Base-by-base conservation (phyloP, 1,140 invertebrate genomes). In the Drosophila mojavensis region DNA sequence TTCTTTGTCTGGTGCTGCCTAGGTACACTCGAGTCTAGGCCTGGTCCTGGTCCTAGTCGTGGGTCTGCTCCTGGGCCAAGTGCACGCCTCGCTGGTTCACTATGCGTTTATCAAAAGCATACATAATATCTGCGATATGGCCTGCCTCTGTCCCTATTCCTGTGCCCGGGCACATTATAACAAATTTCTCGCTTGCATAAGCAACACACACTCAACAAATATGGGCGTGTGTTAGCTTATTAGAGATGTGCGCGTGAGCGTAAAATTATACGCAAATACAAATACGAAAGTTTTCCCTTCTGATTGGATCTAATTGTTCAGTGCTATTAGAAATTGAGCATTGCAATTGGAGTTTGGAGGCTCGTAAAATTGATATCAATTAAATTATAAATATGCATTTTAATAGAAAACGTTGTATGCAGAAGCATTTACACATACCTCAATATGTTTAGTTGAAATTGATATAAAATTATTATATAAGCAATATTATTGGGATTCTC, bases 161-260 rank as follows among this genome's bases (percentile, higher is more conserved):
- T 68, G 69, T 78, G 76, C 63, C 83, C 43, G 43, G 71, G 80
- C 80, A 88, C 79, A 88, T 88, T 88, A 88, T 88, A 89, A 83
- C 84, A 89, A 89, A 88, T 88, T 88, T 88, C 84, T 78, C 84
- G 83, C 83, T 89, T 88, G 83, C 83, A 88, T 89, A 88, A 88
- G 83, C 83, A 88, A 65, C 81, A 72, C 70, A 79, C 75, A 88
- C 68, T 70, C 75, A 60, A 65, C 56, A 78, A 78, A 78, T 61
- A 81, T 63, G 69, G 30, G 51, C 54, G 30, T 55, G 51, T 48
- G 62, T 56, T 53, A 36, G 60, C 54, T 63, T 68, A 11, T 33
- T 36, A 55, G 76, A 48, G 77, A 41, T 79, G 70, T 51, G 45
- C 41, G 48, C 77, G 60, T 79, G 67, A 64, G 33, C 33, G 17